Conservation (phyloP, 2,113 vertebrate species). For the Brachypteracias leptosomus region DNA sequence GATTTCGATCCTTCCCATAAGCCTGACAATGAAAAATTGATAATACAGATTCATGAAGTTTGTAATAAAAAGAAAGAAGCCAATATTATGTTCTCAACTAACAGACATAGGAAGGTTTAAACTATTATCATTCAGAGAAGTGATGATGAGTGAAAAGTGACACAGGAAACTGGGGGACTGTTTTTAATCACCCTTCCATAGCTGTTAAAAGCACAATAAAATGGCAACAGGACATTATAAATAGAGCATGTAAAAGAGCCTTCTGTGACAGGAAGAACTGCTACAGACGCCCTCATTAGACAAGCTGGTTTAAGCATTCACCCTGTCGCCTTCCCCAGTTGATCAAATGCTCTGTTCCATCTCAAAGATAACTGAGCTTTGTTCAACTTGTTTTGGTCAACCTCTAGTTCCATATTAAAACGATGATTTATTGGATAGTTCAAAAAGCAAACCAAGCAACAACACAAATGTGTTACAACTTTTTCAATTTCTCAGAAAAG, state of each 20-base stretch:
- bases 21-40: conserved; percentile 40
- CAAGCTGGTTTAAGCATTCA: conserved; percentile 38
- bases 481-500: not conserved
- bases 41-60: not conserved
- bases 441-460: not conserved
- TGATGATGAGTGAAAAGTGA: conserved; percentile 63
- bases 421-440: not conserved
- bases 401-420: not conserved
- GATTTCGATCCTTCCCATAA: conserved; percentile 36
- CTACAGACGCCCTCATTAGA: not conserved
- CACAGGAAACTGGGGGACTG: conserved; percentile 44
- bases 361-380: not conserved
- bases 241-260: conserved; percentile 43
- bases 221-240: conserved; percentile 52
- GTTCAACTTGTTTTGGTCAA: not conserved
- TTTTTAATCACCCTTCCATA: conserved; percentile 57
- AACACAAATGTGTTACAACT: not conserved
- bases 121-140: conserved; percentile 27
- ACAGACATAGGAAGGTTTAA: conserved; percentile 39
- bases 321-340: not conserved
- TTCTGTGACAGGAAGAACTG: conserved; percentile 36
- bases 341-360: not conserved
- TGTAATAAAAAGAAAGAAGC: not conserved
- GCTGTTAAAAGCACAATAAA: conserved; percentile 59
- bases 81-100: not conserved